Base-by-base conservation (phyloP, 1,140 invertebrate genomes). In the Eriosoma lanigerum region DNA sequence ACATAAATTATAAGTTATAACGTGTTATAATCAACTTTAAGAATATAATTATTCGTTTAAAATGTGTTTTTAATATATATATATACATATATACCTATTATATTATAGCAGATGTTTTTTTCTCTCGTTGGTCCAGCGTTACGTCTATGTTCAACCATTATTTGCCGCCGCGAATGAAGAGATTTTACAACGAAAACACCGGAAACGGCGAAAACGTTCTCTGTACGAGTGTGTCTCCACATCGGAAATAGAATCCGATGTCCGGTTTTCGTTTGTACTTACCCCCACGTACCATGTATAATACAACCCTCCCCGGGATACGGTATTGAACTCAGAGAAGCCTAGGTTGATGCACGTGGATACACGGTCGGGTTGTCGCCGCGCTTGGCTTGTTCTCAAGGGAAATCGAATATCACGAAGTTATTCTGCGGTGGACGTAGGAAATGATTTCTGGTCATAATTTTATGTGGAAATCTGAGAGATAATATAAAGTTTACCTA, bases 181-280 rank as follows among this genome's bases (percentile, higher is more conserved):
- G n/a, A n/a, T n/a, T n/a, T n/a, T n/a, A n/a, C n/a, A 62, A 21
- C 17, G 26, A 52, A 75, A 29, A 21, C 21, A 75, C 72, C 72
- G 72, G 72, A 75, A 75, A 75, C 72, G 52, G 52, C 29, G 56
- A 58, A 56, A 75, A 75, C 72, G 72, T 54, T 58, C 72, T 56
- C 17, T 29, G 46, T 8, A 52, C 38, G 72, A 29, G 46, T 8
- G 72, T 58, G 72, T 21, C 29, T 58, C 72, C 48, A 17, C 72
- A 58, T 32, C 72, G 72, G 72, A 75, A 56, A 58, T 44, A 75
- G 52, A n/a, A 75, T 75, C 72, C 72, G 29, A 24, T 75, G 72
- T 75, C 72, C 72, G 72, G 72, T 75, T 58, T 56, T 75, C 52
- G 72, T 56, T 54, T 38, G 70, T 26, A 19, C 12, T n/a, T 3